Evolutionary conservation across 2,888 invertebrate species (phyloP), one percentile per base, ranked within the genome.

Genomic region (Adineta ricciae): DNA sequence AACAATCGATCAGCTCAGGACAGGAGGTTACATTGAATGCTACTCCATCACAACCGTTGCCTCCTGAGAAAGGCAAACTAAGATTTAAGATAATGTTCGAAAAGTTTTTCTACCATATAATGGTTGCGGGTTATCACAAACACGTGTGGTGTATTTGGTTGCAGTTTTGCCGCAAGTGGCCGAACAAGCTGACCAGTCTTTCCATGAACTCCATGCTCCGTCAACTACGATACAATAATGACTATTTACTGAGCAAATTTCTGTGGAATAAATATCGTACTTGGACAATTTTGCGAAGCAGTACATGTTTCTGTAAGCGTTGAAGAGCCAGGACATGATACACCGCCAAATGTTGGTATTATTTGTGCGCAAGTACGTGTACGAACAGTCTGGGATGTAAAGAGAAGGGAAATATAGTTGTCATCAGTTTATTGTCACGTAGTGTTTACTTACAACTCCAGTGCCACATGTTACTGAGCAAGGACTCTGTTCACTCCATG

Each of bases 401-500:
- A 78, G 0, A 21, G 41, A 72, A 46, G 46, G 11, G 8, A 46
- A 46, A 8, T n/a, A n/a, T n/a, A n/a, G n/a, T n/a, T n/a, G n/a
- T n/a, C n/a, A n/a, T 46, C 46, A 46, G 46, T 46, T 8, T 8
- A 5, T 46, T 46, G 5, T 5, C 5, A 46, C 46, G 46, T 46
- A 78, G 11, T 1, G 41, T 78, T 41, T 41, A n/a, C 41, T 38
- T 41, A 78, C 78, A 38, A 41, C 38, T 41, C 95, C 95, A 21
- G 91, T 88, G 46, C 96, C 96, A 90, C 96, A 96, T 27, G 93
- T 92, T 9, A 93, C 94, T 88, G 93, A 94, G 90, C 96, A 96
- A 1, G 92, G 91, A 46, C 94, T 93, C 96, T 96, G 96, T 83
- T 93, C 93, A 50, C 94, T 93, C 96, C 96, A 96, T 82, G 92